Conservation (phyloP, 2,797 vertebrate species). For the Apogon hyalosoma region DNA sequence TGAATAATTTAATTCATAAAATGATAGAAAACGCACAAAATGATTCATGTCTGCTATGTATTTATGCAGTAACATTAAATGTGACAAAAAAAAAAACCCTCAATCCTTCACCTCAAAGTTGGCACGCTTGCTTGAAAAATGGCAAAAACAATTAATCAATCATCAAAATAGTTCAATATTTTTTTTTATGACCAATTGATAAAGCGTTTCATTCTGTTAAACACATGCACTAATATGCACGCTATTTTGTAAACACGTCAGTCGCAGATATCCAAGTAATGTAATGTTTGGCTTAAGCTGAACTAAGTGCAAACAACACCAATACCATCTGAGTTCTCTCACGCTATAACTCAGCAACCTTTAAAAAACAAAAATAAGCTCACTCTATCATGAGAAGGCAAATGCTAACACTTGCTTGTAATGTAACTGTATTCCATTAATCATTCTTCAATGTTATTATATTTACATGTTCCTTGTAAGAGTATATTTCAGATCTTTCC, state of each 20-base stretch:
- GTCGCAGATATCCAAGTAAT: conserved; percentile 35
- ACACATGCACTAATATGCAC: conserved; percentile 1
- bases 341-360: conserved; percentile 45
- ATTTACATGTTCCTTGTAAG: conserved; percentile 58
- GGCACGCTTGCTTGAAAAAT: no score
- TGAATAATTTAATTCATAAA: no score
- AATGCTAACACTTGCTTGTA: conserved; percentile 41
- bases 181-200: no score
- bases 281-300: conserved; percentile 36
- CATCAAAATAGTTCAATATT: no score
- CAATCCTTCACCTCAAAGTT: no score
- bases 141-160: background rate
- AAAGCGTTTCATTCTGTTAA: no score
- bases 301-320: conserved; percentile 19
- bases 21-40: no score
- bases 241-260: conserved; percentile 38
- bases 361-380: conserved; percentile 55
- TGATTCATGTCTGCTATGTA: no score
- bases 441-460: conserved; percentile 50
- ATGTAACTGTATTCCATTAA: conserved; percentile 46
- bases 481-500: conserved; percentile 56
- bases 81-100: no score
- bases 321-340: conserved; percentile 20
- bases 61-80: no score
- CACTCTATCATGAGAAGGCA: conserved; percentile 22